Percentiles rank a stretch among this genome's conserved stretches.
Conservation (phyloP, 2,113 vertebrate genomes). For the Ceratotherium simum region DNA sequence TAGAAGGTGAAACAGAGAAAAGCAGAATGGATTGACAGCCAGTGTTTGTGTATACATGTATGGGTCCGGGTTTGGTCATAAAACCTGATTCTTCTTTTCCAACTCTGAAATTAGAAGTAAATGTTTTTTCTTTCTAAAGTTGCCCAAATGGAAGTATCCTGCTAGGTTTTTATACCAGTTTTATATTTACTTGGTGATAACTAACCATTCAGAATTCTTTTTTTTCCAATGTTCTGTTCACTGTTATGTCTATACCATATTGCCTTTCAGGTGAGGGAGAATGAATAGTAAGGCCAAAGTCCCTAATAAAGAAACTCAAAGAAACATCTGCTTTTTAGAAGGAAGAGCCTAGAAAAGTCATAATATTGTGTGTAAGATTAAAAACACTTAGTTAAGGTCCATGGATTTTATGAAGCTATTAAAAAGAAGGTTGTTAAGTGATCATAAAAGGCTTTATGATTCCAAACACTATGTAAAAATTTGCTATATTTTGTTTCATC, state of each 20-base stretch:
- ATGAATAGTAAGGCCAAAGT: background rate
- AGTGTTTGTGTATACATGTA: accelerated
- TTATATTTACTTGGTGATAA: background rate
- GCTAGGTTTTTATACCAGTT: background rate
- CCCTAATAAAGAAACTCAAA: background rate
- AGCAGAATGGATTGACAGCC: accelerated
- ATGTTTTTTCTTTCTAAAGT: background rate
- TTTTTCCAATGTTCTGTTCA: background rate
- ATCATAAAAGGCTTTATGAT: background rate
- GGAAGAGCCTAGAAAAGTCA: background rate
- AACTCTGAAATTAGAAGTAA: background rate
- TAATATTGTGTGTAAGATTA: background rate
- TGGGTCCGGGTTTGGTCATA: background rate
- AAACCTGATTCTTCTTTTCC: background rate
- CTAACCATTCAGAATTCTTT: background rate
- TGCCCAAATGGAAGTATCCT: background rate
- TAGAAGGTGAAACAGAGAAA: background rate
- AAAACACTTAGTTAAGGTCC: background rate
- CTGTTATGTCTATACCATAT: background rate
- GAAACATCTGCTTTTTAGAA: background rate
- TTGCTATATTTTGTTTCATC: background rate
- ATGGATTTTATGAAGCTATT: background rate
- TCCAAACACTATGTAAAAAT: background rate
- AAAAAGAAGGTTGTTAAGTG: background rate
- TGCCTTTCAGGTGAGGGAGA: background rate